Base-by-base conservation (phyloP, 2,888 invertebrate genomes). In the Stenolophus ochropezus region DNA sequence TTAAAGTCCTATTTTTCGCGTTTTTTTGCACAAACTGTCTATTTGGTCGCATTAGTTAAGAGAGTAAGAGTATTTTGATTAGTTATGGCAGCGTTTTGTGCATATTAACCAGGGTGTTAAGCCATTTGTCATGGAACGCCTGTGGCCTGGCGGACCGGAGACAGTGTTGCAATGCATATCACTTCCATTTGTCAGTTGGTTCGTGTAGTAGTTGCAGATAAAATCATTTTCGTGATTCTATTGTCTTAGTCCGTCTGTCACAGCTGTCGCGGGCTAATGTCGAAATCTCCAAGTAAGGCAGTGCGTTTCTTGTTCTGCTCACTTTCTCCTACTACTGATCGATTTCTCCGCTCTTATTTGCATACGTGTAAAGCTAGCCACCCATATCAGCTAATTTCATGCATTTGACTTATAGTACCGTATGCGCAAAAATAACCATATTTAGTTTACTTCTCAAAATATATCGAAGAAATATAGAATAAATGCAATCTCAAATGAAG, bases 151-250 rank as follows among this genome's bases (percentile, higher is more conserved):
- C 23, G 4, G 61, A 61, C 61, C 61, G 61, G 61, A 61, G 61
- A 61, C 61, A 25, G 8, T 25, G 56, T 25, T 61, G 61, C 61
- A 61, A 61, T 25, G 61, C 61, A 61, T 61, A 61, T 61, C 61
- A 61, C 14, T 61, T 25, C 61, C 61, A 61, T 61, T 61, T 61
- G 61, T 61, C 61, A 61, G 61, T 61, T 61, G 11, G 61, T 61
- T 61, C 61, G 61, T 61, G 61, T 61, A 61, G 25, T 61, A 23
- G 3, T 61, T 23, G n/a, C 8, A 61, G 61, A 61, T 61, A 61
- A 61, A 61, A 61, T 61, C 61, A 61, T 61, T 61, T 58, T 61
- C 61, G 61, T 61, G 61, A 61, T 61, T 61, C 61, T 61, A 61
- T 61, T 61, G 61, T 61, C 61, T 61, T 61, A 61, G 23, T 61